Conservation (phyloP, 2,888 invertebrate genomes). For the Dioctria rufipes region DNA sequence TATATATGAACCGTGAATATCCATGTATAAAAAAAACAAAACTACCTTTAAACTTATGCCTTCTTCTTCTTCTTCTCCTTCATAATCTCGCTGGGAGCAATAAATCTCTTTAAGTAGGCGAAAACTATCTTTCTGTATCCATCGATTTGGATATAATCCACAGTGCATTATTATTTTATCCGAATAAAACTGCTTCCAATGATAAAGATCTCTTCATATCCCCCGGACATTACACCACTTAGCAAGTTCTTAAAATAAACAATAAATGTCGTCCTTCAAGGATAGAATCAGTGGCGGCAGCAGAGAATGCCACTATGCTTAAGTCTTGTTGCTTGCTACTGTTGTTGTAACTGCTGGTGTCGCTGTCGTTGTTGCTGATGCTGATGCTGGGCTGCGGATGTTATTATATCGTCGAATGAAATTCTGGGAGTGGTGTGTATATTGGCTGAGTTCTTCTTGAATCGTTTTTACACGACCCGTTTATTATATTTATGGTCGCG, state of each 20-base stretch:
- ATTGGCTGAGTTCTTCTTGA: constrained; percentile 34
- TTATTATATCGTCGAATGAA: constrained; percentile 41
- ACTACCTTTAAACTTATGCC: too few relatives aligned
- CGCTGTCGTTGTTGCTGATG: background rate
- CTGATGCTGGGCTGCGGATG: constrained; percentile 17
- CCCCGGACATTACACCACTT: constrained; percentile 52
- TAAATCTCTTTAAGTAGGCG: constrained; percentile 20
- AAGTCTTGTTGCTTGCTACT: background rate
- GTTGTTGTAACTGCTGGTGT: background rate
- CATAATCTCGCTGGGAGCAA: background rate
- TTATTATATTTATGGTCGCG: constrained; percentile 56
- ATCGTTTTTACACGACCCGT: constrained; percentile 56
- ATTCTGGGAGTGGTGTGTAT: constrained; percentile 24
- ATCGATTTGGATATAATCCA: constrained; percentile 46
- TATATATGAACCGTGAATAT: too few relatives aligned
- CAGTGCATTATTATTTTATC: constrained; percentile 48
- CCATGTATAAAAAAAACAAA: too few relatives aligned
- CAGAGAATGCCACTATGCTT: constrained; percentile 25
- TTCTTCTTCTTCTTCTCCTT: background rate
- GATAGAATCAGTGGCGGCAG: constrained; percentile 31
- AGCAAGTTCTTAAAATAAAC: constrained; percentile 54
- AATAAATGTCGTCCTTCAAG: constrained; percentile 50
- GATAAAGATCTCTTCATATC: constrained; percentile 47
- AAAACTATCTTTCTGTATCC: background rate
- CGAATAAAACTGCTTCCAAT: constrained; percentile 28